These are phyloP conservation scores for Megaceryle torquata DNA, from an alignment of 2,113 vertebrate genomes.

Conservation along the genomic window DNA sequence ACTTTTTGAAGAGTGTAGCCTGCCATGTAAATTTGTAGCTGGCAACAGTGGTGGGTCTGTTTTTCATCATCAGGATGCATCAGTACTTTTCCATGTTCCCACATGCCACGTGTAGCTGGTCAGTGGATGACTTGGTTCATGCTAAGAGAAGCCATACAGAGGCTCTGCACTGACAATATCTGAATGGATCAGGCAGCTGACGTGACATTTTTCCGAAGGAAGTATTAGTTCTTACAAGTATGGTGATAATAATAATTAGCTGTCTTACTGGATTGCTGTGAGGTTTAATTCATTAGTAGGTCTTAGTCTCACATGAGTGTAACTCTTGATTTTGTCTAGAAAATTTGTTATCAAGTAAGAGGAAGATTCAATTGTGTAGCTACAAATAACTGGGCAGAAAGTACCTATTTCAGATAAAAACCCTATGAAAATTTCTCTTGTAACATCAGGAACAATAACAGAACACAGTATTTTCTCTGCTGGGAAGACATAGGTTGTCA, in stretches of 20 bases:
- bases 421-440: not conserved
- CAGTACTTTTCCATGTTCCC: not conserved
- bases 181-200: not conserved
- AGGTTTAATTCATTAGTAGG: not conserved
- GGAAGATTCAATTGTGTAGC: not conserved
- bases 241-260: not conserved
- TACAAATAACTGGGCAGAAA: not conserved
- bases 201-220: not conserved
- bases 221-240: not conserved
- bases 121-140: not conserved
- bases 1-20: not conserved
- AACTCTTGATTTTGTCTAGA: not conserved
- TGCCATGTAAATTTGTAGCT: not conserved
- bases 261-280: not conserved
- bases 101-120: accelerated
- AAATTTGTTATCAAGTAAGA: not conserved
- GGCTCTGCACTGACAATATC: not conserved
- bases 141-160: not conserved
- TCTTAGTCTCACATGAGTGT: not conserved
- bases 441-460: not conserved
- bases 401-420: not conserved
- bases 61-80: accelerated
- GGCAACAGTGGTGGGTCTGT: not conserved
- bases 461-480: not conserved
- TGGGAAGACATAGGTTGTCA: not conserved